Base-by-base conservation (phyloP, 2,888 invertebrate species). In the Diaphora mendica region DNA sequence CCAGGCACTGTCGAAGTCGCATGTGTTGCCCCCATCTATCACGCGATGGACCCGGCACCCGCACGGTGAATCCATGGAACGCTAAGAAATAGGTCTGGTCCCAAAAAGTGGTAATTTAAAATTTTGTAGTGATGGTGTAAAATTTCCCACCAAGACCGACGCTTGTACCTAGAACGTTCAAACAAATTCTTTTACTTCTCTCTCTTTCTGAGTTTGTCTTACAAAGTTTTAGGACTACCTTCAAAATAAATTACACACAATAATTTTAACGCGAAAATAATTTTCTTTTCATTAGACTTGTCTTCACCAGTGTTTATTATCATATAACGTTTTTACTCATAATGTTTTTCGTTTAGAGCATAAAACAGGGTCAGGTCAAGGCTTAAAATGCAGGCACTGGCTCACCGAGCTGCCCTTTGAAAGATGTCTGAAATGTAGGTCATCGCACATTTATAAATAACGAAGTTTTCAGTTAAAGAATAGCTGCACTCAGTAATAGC, bases 301-400 rank as follows among this genome's bases (percentile, higher is more conserved):
- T n/a, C 42, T n/a, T 2, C n/a, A 42, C 15, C 15, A 26, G 5
- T 48, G 20, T 66, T 11, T 0, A 59, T 59, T 59, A 26, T 59
- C 26, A 26, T 62, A 59, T 59, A 3, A 55, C 9, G 11, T 26
- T 59, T n/a, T 55, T 13, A 62, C 26, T 26, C 4, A 30, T 62
- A 30, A 62, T 15, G 17, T 11, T 44, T 9, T 26, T 30, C n/a
- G n/a, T 70, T 70, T 33, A 55, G 23, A 23, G 3, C 55, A 55
- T 70, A 74, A 74, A 74, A 75, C 71, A 75, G 13, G 15, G 4
- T 30, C 20, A 35, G 71, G 70, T 81, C 74, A 75, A 70, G 71
- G 70, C 15, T 66, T 59, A 44, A 64, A 35, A 5, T 33, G 55
- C 33, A 62, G 44, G 26, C n/a, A 39, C 67, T 51, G 15, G 35